Conservation (phyloP, 2,888 invertebrate genomes). For the Dugesia japonica region DNA sequence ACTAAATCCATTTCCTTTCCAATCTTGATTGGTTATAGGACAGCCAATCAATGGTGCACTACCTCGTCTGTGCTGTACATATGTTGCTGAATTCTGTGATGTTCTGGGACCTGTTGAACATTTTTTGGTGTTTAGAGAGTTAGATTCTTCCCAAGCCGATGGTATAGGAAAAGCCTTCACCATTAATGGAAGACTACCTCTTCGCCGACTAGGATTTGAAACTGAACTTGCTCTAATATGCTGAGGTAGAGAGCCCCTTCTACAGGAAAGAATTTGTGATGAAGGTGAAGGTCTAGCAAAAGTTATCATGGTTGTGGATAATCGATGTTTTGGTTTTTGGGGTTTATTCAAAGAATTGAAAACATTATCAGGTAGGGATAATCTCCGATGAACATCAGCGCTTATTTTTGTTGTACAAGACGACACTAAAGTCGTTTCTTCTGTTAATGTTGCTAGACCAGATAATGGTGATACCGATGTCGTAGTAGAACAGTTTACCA, state of each 20-base stretch:
- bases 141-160: slow-evolving; percentile 1
- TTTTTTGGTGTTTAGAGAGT: background rate
- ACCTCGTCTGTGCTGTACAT: background rate
- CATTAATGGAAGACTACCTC: slow-evolving; percentile 9
- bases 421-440: background rate
- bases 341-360: background rate
- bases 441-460: background rate
- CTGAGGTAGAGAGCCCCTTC: slow-evolving; percentile 5
- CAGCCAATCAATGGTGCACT: background rate
- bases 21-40: background rate
- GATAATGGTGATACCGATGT: background rate
- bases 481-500: background rate
- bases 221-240: background rate
- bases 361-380: background rate
- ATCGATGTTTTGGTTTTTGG: background rate
- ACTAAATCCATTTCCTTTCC: slow-evolving; percentile 7
- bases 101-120: background rate
- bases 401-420: background rate
- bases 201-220: background rate
- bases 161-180: background rate
- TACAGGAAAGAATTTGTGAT: background rate
- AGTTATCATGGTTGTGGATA: slow-evolving; percentile 4
- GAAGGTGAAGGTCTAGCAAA: background rate
- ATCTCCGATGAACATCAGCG: background rate
- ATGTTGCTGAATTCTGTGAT: background rate